Evolutionary conservation across 2,113 vertebrate genomes (phyloP).

Genomic region (Ibidorhyncha struthersii): DNA sequence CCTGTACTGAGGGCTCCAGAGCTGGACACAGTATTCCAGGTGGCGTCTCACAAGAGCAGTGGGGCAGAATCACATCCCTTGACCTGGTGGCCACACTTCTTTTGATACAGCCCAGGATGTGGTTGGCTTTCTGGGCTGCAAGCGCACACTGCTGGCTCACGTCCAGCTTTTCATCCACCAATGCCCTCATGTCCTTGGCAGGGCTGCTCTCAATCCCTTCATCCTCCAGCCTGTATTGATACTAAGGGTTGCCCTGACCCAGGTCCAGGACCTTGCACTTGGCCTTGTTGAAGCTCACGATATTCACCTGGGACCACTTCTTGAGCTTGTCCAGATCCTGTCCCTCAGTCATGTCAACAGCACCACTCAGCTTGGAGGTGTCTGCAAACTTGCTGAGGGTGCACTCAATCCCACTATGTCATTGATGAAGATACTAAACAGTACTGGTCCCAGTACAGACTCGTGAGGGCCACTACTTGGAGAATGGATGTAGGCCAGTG

Average conservation of each 20-base stretch:
- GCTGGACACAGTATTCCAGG: too few relatives aligned
- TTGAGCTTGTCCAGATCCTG: background rate
- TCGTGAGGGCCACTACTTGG: background rate
- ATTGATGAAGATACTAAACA: background rate
- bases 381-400: background rate
- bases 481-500: background rate
- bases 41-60: background rate
- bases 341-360: background rate
- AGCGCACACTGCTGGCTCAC: background rate
- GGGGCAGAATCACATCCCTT: background rate
- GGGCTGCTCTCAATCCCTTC: background rate
- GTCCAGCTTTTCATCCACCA: background rate
- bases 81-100: background rate
- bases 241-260: background rate
- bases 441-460: background rate
- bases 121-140: background rate
- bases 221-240: background rate
- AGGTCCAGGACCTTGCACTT: background rate
- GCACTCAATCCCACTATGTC: background rate
- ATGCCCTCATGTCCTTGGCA: too few relatives aligned
- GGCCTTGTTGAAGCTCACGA: background rate
- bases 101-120: background rate
- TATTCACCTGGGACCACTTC: accelerated
- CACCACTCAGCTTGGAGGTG: background rate
- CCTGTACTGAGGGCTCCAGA: background rate